Conservation (phyloP, 2,888 invertebrate species). For the Crematogaster levior region DNA sequence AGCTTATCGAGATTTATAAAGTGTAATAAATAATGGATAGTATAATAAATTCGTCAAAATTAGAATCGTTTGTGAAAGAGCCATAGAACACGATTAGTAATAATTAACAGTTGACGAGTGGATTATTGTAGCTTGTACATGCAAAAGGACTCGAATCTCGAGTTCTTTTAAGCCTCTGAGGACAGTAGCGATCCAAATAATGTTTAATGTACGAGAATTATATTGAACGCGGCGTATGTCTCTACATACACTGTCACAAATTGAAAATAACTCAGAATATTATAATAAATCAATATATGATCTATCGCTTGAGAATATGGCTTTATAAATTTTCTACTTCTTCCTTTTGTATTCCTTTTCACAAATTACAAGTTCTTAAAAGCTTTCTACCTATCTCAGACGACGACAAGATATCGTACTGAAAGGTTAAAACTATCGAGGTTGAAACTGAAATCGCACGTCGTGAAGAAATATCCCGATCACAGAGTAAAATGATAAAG, state of each 20-base stretch:
- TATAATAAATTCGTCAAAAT: constrained; percentile 17
- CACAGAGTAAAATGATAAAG: constrained; percentile 12
- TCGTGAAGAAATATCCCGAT: not conserved
- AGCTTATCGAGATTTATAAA: not conserved
- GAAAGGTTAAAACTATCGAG: not conserved
- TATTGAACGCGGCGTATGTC: not conserved
- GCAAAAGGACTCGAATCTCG: not conserved
- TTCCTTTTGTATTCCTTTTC: not conserved
- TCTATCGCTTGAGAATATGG: not conserved
- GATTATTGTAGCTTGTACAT: not conserved
- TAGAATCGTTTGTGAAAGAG: not conserved
- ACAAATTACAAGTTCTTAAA: constrained; percentile 2
- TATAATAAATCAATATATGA: not conserved
- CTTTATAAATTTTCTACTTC: not conserved
- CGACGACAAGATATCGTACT: not conserved
- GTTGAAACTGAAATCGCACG: constrained; percentile 33
- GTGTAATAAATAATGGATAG: not conserved
- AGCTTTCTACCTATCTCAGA: not conserved
- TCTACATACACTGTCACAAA: not conserved
- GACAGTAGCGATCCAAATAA: not conserved
- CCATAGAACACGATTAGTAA: not conserved
- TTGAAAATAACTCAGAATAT: not conserved
- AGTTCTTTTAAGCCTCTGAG: not conserved
- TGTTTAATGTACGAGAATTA: not conserved
- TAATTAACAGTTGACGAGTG: not conserved